Conservation (phyloP, 1,140 invertebrate genomes). For the Drosophila hydei region DNA sequence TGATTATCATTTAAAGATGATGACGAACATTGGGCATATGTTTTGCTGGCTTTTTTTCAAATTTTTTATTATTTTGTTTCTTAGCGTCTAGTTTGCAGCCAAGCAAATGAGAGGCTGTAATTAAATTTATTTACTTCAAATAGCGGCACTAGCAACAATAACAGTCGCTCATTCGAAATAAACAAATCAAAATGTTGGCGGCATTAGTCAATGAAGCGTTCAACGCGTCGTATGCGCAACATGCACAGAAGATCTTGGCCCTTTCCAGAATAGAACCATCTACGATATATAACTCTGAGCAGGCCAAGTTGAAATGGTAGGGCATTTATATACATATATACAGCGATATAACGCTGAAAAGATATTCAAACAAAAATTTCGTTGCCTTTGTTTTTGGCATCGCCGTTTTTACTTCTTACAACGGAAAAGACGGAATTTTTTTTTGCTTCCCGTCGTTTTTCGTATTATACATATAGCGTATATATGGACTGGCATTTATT, state of each 20-base stretch:
- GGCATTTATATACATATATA: slow-evolving; percentile 6
- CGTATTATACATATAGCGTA: slow-evolving; percentile 20
- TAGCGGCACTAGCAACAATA: slow-evolving; percentile 29
- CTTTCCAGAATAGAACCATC: slow-evolving; percentile 7
- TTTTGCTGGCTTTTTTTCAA: slow-evolving; percentile 55
- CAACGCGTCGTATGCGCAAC: slow-evolving; percentile 48
- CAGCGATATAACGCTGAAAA: slow-evolving; percentile 10
- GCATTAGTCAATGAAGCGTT: slow-evolving; percentile 60
- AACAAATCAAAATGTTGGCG: slow-evolving; percentile 56
- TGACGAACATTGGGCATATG: slow-evolving; percentile 10
- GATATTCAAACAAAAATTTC: slow-evolving; percentile 25
- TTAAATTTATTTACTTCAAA: slow-evolving; percentile 72
- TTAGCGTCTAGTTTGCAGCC: slow-evolving; percentile 20
- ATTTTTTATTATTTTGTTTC: slow-evolving; percentile 52
- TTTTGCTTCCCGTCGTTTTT: slow-evolving; percentile 53
- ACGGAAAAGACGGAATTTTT: slow-evolving; percentile 55
- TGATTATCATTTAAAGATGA: slow-evolving; percentile 33
- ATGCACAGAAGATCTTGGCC: slow-evolving; percentile 24
- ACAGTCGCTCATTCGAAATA: slow-evolving; percentile 51
- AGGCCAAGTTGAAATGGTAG: slow-evolving; percentile 10
- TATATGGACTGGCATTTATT: slow-evolving; percentile 67
- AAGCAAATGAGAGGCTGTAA: slow-evolving; percentile 59
- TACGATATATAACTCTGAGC: slow-evolving; percentile 11
- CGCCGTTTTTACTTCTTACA: slow-evolving; percentile 59
- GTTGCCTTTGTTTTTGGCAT: slow-evolving; percentile 54